phyloP scores from a whole-genome alignment of 2,113 vertebrate genomes.

The Brachyhypopomus occidentalis region DNA sequence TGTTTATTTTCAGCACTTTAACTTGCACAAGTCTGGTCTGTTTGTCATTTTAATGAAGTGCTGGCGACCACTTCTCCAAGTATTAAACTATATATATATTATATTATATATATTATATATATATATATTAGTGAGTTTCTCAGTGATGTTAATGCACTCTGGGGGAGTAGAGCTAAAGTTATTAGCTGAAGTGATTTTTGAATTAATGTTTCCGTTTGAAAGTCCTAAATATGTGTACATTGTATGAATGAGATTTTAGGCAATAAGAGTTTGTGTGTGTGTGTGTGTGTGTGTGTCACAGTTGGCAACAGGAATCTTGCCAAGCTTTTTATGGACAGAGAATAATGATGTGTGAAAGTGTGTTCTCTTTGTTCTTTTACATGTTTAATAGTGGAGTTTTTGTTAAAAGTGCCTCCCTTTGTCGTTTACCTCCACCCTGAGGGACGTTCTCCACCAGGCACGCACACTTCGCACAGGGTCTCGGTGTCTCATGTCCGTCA shows the following conservation, averaged over 20 bases:
- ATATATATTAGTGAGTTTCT: slow-evolving; percentile 1
- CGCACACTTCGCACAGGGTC: slow-evolving; percentile 9
- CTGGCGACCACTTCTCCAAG: slow-evolving; percentile 15
- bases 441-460: neutral
- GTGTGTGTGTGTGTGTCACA: neutral
- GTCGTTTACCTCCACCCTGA: neutral
- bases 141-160: neutral
- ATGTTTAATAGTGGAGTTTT: neutral
- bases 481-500: neutral
- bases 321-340: neutral
- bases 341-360: slow-evolving; percentile 46
- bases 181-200: slow-evolving; percentile 38
- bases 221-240: neutral
- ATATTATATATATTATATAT: neutral
- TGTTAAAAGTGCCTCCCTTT: neutral
- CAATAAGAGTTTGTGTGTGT: neutral
- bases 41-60: slow-evolving; percentile 40
- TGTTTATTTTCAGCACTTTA: slow-evolving; percentile 45
- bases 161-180: neutral
- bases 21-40: slow-evolving; percentile 6
- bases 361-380: neutral
- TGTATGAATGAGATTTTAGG: slow-evolving; percentile 39
- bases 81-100: neutral
- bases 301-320: neutral
- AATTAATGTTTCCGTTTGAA: slow-evolving; percentile 20